These are phyloP conservation scores for Ramphastos sulfuratus DNA, from an alignment of 2,113 vertebrate species.

Conservation along the genomic window DNA sequence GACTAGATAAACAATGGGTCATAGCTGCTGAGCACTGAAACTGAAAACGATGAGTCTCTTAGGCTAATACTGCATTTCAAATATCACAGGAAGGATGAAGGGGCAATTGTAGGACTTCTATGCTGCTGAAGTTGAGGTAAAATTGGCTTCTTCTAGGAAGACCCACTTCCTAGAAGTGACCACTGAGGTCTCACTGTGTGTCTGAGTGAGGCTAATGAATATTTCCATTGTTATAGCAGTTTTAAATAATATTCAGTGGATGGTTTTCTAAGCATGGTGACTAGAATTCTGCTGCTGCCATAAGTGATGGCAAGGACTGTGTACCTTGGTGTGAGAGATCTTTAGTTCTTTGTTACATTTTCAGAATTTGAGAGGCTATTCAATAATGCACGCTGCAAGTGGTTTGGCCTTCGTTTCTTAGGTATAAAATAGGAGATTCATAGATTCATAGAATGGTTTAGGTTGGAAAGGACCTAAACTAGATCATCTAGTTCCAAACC, in stretches of 20 bases:
- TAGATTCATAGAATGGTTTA: not conserved
- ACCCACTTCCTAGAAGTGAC: not conserved
- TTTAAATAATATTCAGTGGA: not conserved
- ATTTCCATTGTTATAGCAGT: not conserved
- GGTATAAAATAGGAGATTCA: not conserved
- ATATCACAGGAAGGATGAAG: not conserved
- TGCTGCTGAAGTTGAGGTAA: not conserved
- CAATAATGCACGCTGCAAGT: not conserved
- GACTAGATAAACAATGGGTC: not conserved
- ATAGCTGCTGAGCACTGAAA: not conserved
- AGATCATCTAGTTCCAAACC: no score
- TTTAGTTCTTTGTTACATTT: not conserved
- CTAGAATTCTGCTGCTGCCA: not conserved
- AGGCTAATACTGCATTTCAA: not conserved
- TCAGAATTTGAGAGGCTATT: not conserved
- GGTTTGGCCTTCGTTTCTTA: not conserved
- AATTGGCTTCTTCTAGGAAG: not conserved
- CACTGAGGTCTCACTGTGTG: accelerated
- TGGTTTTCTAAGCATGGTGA: not conserved
- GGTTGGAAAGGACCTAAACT: no score
- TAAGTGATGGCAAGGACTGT: not conserved
- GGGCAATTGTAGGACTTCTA: not conserved
- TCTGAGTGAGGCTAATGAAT: not conserved
- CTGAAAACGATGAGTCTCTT: not conserved
- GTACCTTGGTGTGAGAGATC: not conserved